A percentile compares a stretch with the other conserved stretches of the same genome.
These are phyloP conservation scores for Mastigias papua DNA, from an alignment of 30 jellyfish, hydroid and myxozoan genomes.

Conservation along the genomic window DNA sequence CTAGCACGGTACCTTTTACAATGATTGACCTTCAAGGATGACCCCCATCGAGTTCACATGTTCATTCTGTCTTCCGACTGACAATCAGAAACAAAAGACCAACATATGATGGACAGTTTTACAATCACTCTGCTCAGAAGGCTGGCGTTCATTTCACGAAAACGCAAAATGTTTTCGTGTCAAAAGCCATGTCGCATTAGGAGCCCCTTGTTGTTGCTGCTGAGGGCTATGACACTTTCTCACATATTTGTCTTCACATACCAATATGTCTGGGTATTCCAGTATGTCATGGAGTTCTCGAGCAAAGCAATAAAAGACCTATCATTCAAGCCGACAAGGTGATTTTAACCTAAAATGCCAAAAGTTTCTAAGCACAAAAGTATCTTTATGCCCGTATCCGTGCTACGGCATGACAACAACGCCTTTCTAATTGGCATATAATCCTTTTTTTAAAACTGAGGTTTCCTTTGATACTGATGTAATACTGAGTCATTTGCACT, in stretches of 20 bases:
- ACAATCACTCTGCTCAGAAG: not conserved
- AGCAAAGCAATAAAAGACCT: too few species aligned
- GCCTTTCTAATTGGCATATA: not conserved
- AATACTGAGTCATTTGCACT: not conserved
- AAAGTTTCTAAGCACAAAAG: too few species aligned
- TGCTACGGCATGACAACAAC: not conserved
- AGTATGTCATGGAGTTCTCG: too few species aligned
- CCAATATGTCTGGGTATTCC: too few species aligned
- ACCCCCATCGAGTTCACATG: not conserved
- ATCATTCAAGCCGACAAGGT: too few species aligned
- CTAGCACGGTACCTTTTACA: not conserved
- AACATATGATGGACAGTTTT: not conserved
- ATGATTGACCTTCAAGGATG: conserved; percentile 9
- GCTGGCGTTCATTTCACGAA: not conserved
- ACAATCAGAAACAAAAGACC: not conserved
- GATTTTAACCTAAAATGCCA: too few species aligned
- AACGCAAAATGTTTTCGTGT: too few species aligned
- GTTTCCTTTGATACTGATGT: not conserved
- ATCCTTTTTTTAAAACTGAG: not conserved
- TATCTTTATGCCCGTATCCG: too few species aligned
- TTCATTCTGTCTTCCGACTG: not conserved
- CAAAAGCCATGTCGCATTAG: too few species aligned
- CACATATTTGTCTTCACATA: too few species aligned
- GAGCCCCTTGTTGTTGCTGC: not conserved
- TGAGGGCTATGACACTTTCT: not conserved